Evolutionary conservation across 2,113 vertebrate species (phyloP).

Genomic region (Lampris incognitus): DNA sequence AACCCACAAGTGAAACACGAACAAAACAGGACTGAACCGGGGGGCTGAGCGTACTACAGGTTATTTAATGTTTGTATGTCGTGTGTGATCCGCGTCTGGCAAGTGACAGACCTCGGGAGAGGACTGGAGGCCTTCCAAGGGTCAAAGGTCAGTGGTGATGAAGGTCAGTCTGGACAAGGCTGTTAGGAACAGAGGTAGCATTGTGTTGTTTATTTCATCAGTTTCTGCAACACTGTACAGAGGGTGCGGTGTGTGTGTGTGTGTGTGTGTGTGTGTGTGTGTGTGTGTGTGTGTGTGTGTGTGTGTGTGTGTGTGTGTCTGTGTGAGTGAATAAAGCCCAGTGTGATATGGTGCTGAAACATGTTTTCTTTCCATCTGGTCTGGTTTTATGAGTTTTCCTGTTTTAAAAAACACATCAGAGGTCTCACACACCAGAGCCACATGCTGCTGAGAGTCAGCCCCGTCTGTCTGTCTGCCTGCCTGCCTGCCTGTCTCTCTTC

Average conservation of each 20-base stretch:
- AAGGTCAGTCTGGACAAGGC: neutral
- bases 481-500: too few species aligned
- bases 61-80: neutral
- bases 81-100: neutral
- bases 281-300: slow-evolving; percentile 14
- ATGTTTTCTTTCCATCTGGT: slow-evolving; percentile 48
- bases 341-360: slow-evolving; percentile 37
- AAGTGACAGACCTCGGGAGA: neutral
- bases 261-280: neutral
- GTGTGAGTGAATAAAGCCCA: slow-evolving; percentile 29
- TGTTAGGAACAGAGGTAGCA: slow-evolving; percentile 27
- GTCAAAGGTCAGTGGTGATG: neutral
- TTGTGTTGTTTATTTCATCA: slow-evolving; percentile 36
- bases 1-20: too few species aligned
- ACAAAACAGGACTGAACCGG: too few species aligned
- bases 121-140: slow-evolving; percentile 15
- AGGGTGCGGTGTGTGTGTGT: slow-evolving; percentile 12
- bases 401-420: slow-evolving; percentile 6
- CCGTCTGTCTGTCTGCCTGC: too few species aligned
- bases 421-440: slow-evolving; percentile 25
- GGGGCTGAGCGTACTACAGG: too few species aligned
- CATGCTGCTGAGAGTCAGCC: neutral
- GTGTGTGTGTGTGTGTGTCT: neutral
- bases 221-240: slow-evolving; percentile 19
- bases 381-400: slow-evolving; percentile 30